Conservation (phyloP, 1,140 invertebrate genomes). For the Pogonus chalceus region DNA sequence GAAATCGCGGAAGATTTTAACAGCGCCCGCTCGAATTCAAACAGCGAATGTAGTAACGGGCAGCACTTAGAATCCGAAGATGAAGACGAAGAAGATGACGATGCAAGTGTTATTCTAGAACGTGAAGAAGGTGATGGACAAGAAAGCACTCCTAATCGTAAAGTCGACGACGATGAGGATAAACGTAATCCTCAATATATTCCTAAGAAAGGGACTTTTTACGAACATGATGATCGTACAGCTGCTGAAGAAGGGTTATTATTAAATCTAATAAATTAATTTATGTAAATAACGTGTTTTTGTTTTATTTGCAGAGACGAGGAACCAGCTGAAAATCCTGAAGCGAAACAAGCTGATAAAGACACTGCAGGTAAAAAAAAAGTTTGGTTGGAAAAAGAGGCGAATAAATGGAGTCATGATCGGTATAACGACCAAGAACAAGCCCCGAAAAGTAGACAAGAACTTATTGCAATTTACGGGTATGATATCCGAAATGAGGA, state of each 20-base stretch:
- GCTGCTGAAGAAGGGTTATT: conserved; percentile 50
- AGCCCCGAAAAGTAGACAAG: conserved; percentile 77
- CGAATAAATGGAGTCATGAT: conserved; percentile 80
- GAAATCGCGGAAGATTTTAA: neutral
- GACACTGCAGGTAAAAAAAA: conserved; percentile 39
- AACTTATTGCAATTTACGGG: conserved; percentile 81
- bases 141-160: conserved; percentile 48
- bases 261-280: conserved; percentile 7
- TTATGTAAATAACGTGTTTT: neutral
- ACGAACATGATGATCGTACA: conserved; percentile 90
- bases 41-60: neutral
- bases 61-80: conserved; percentile 28
- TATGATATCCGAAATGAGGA: conserved; percentile 92
- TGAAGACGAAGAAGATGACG: conserved; percentile 38
- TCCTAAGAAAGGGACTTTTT: conserved; percentile 90
- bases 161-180: conserved; percentile 88
- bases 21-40: neutral
- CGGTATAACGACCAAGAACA: conserved; percentile 71
- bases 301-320: conserved; percentile 23
- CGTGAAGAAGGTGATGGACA: conserved; percentile 51
- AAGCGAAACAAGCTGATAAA: conserved; percentile 36
- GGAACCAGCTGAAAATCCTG: conserved; percentile 32
- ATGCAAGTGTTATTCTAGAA: conserved; percentile 41
- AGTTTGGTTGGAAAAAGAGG: conserved; percentile 53
- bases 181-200: conserved; percentile 94